Evolutionary conservation across 2,888 invertebrate species (phyloP).

Genomic region (Julus scandinavius): DNA sequence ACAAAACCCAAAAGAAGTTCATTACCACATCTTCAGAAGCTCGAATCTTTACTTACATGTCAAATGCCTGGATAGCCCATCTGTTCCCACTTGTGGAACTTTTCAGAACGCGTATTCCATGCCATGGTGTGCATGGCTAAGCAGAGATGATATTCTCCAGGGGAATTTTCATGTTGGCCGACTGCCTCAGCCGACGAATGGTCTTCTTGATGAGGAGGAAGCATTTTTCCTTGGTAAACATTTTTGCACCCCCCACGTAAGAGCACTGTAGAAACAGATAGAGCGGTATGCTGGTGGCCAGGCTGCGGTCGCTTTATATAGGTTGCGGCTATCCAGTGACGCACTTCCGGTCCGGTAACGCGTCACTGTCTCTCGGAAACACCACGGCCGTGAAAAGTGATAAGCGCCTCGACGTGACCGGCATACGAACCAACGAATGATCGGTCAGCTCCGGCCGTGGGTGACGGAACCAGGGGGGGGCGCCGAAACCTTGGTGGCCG

Average conservation of each 20-base stretch:
- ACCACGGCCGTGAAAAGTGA: neutral
- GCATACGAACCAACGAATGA: neutral
- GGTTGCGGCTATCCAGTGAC: neutral
- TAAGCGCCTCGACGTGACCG: neutral
- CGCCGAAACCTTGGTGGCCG: slow-evolving; percentile 4
- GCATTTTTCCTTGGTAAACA: slow-evolving; percentile 2
- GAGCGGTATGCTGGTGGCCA: neutral
- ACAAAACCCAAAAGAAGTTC: too few relatives aligned
- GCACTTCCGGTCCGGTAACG: neutral
- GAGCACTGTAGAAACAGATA: neutral
- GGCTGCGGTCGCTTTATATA: neutral
- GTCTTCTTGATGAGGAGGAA: neutral
- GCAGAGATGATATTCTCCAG: neutral
- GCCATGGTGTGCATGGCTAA: neutral
- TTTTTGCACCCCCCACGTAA: neutral
- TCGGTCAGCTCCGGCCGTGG: neutral
- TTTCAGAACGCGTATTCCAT: neutral
- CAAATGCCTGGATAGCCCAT: neutral
- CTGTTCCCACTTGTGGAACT: neutral
- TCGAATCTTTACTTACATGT: neutral
- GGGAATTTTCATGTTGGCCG: neutral
- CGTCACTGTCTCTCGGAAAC: slow-evolving; percentile 8
- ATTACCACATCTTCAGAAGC: neutral
- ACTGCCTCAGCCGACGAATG: neutral
- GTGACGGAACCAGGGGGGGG: neutral